phyloP scores from a whole-genome alignment of 2,797 vertebrate genomes.

The Syngnathus rostellatus region DNA sequence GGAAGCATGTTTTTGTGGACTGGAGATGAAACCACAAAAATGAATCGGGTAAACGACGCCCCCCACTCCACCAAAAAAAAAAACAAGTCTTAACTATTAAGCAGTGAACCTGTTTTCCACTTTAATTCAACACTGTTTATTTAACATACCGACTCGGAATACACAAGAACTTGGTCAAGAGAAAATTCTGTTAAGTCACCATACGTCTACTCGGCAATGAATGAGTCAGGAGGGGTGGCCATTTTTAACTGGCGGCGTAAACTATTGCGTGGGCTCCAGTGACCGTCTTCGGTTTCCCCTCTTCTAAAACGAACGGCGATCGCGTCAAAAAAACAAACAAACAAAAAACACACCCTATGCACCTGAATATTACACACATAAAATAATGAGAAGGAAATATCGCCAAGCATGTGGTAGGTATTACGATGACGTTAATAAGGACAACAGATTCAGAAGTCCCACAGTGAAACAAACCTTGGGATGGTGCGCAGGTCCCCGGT shows the following conservation, averaged over 20 bases:
- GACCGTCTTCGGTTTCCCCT: neutral
- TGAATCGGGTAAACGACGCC: neutral
- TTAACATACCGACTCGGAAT: neutral
- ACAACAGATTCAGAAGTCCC: conserved; percentile 7
- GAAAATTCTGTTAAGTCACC: neutral
- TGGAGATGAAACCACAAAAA: neutral
- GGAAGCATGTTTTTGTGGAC: neutral
- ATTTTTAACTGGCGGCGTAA: conserved; percentile 41
- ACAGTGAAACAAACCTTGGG: conserved; percentile 75
- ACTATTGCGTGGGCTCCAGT: conserved; percentile 7
- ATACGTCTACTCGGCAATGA: conserved; percentile 22
- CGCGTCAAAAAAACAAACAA: neutral
- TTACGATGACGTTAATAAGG: neutral
- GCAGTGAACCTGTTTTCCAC: neutral
- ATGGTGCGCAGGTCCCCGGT: conserved; percentile 94
- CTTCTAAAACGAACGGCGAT: neutral
- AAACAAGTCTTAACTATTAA: neutral
- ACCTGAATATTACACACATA: neutral
- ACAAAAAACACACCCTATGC: neutral
- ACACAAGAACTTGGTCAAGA: neutral
- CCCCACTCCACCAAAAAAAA: neutral
- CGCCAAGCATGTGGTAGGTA: conserved; percentile 7
- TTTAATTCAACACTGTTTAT: neutral
- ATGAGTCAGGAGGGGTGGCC: conserved; percentile 61
- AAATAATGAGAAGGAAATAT: neutral